These are phyloP conservation scores for Drosophila cognata DNA, from an alignment of 2,888 invertebrate genomes.

Conservation along the genomic window DNA sequence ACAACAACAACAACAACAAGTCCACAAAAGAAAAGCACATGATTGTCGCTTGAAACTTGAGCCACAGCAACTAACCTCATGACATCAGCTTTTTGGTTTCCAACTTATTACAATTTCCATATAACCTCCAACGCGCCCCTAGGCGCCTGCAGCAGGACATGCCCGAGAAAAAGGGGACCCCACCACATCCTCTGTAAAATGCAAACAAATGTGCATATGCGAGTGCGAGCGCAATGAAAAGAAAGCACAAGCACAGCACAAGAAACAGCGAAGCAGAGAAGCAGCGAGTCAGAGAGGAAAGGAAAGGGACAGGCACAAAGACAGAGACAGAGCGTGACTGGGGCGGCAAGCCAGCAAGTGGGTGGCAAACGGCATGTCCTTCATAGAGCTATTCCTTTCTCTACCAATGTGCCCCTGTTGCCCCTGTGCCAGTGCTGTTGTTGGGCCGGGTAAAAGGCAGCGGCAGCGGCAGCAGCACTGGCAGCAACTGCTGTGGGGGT, in stretches of 20 bases:
- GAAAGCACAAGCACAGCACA: conserved; percentile 40
- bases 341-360: conserved; percentile 11
- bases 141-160: conserved; percentile 49
- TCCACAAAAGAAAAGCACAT: conserved; percentile 72
- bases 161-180: not conserved
- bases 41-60: conserved; percentile 81
- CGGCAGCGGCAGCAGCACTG: conserved; percentile 21
- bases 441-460: conserved; percentile 7
- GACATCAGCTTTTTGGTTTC: conserved; percentile 81
- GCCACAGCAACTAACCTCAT: conserved; percentile 80
- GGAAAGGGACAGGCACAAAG: conserved; percentile 15
- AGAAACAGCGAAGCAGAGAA: conserved; percentile 14
- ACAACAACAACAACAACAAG: conserved; percentile 9
- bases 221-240: conserved; percentile 60
- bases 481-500: conserved; percentile 71
- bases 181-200: conserved; percentile 27
- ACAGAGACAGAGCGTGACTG: not conserved
- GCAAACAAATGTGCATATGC: conserved; percentile 78
- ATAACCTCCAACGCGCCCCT: conserved; percentile 66
- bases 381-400: conserved; percentile 35
- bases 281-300: conserved; percentile 5
- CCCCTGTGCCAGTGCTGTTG: conserved; percentile 23
- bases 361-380: conserved; percentile 69
- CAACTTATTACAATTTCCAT: conserved; percentile 82
- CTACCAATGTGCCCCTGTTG: conserved; percentile 18